These are phyloP conservation scores for human (Homo sapiens) DNA, from an alignment of 2,113 vertebrate species.

Conservation along the genomic window GRCh38 chr9:12689001-12689500, in stretches of 20 bases:
- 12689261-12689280: neutral
- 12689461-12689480: neutral
- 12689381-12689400: neutral
- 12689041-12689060: constrained; percentile 3
- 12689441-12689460: neutral
- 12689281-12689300: neutral
- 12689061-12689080: constrained; percentile 5
- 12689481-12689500: neutral
- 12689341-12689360: neutral
- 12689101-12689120: neutral
- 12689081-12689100: neutral
- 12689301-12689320: neutral
- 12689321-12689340: neutral
- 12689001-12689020: neutral
- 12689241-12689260: neutral
- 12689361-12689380: neutral
- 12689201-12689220: neutral
- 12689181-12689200: neutral
- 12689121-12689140: neutral
- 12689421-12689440: neutral
- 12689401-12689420: neutral
- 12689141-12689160: neutral
- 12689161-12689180: neutral
- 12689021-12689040: neutral
- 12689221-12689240: neutral